These are phyloP conservation scores for Papilio glaucus DNA, from an alignment of 1,140 invertebrate species.

Conservation along the genomic window DNA sequence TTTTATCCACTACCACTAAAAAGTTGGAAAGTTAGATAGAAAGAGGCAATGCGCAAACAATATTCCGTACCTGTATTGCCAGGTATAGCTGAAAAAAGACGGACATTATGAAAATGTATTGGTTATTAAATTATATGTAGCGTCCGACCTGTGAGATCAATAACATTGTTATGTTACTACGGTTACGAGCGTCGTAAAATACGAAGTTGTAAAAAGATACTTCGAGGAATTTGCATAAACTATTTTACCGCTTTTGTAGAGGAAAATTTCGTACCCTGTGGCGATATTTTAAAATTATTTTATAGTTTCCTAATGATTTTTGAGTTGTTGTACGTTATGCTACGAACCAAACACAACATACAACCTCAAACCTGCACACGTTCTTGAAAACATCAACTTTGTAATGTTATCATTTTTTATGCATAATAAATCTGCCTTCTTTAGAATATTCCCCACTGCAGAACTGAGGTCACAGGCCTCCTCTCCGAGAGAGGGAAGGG, in stretches of 20 bases:
- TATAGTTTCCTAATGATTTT: background rate
- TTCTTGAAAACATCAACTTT: no score
- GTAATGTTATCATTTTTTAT: no score
- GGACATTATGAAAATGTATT: background rate
- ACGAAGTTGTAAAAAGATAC: conserved; percentile 21
- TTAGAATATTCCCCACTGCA: no score
- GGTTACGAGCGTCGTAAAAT: conserved; percentile 31
- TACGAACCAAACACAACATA: no score
- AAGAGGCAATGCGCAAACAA: no score
- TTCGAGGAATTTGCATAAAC: conserved; percentile 31
- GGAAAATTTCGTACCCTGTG: background rate
- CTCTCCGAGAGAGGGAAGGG: no score
- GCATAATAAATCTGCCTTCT: no score
- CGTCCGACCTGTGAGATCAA: conserved; percentile 17
- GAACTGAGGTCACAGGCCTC: no score
- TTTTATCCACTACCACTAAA: no score
- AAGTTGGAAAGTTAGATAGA: no score
- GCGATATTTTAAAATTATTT: conserved; percentile 8
- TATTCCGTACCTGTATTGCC: no score
- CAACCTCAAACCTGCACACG: no score
- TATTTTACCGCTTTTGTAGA: conserved; percentile 23
- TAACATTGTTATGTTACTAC: conserved; percentile 29
- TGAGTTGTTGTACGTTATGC: background rate
- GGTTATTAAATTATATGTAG: background rate
- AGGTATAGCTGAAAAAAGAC: background rate